Evolutionary conservation across 1,140 invertebrate species (phyloP).

Genomic region (Callitettix versicolor): DNA sequence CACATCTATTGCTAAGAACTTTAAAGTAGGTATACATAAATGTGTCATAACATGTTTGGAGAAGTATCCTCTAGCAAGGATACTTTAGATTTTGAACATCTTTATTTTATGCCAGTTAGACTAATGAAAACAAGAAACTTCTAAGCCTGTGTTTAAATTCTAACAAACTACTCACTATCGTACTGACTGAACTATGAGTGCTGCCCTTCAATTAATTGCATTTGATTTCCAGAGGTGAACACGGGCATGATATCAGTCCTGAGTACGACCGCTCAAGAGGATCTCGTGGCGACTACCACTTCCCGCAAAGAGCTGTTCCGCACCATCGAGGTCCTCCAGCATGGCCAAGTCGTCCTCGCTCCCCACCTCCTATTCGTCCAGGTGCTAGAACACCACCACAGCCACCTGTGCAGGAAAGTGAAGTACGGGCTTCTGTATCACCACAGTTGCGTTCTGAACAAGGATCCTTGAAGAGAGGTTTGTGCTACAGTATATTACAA

Average conservation of each 20-base stretch:
- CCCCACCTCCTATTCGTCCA: not conserved
- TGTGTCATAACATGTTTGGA: too few species aligned
- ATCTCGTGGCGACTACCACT: not conserved
- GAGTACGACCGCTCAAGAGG: not conserved
- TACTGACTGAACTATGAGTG: too few species aligned
- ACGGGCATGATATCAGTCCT: not conserved
- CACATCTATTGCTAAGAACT: too few species aligned
- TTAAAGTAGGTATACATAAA: too few species aligned
- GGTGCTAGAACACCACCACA: conserved; percentile 21
- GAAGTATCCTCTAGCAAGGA: too few species aligned
- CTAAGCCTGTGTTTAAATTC: too few species aligned
- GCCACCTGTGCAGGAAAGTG: not conserved
- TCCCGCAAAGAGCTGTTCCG: not conserved
- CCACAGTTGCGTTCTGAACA: not conserved
- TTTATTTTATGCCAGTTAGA: too few species aligned
- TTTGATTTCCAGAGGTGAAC: not conserved
- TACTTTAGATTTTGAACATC: too few species aligned
- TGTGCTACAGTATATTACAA: not conserved
- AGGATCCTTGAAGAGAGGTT: conserved; percentile 9
- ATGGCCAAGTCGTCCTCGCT: not conserved
- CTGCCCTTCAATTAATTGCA: too few species aligned
- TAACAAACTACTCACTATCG: too few species aligned
- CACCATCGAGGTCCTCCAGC: not conserved
- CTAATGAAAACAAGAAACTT: too few species aligned
- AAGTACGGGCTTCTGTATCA: not conserved